These are phyloP conservation scores for Pollimyrus isidori DNA, from an alignment of 2,113 vertebrate genomes.

Conservation along the genomic window DNA sequence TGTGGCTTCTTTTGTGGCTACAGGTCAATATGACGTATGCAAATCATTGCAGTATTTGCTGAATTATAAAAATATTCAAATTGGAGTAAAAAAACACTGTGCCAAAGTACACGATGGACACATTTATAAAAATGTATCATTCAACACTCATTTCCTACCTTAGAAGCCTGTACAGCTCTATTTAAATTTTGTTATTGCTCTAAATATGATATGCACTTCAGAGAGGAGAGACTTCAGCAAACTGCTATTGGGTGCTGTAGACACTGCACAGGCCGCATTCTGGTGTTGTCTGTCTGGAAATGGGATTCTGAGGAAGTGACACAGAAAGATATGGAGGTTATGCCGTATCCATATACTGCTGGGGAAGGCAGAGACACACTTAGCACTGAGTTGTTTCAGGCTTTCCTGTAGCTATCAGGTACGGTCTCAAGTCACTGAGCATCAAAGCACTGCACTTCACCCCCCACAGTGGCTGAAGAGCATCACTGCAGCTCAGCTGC, in stretches of 20 bases:
- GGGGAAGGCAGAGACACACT: not conserved
- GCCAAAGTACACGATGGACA: not conserved
- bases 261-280: not conserved
- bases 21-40: not conserved
- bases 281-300: not conserved
- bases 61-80: not conserved
- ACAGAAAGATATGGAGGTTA: not conserved
- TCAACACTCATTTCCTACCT: not conserved
- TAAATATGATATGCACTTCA: not conserved
- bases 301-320: not conserved
- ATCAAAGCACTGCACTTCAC: slow-evolving; percentile 2
- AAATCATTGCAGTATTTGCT: not conserved
- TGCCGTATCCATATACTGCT: not conserved
- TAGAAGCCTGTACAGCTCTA: not conserved
- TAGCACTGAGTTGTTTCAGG: not conserved
- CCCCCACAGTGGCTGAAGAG: slow-evolving; percentile 1
- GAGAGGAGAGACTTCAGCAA: not conserved
- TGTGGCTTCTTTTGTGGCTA: not conserved
- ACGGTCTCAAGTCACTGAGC: not conserved
- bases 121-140: not conserved
- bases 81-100: not conserved
- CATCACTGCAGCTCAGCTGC: slow-evolving; percentile 11
- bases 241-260: not conserved
- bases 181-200: not conserved
- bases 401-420: not conserved